Conservation (phyloP, 2,797 vertebrate genomes). For the Xiphorhynchus erythropygius region DNA sequence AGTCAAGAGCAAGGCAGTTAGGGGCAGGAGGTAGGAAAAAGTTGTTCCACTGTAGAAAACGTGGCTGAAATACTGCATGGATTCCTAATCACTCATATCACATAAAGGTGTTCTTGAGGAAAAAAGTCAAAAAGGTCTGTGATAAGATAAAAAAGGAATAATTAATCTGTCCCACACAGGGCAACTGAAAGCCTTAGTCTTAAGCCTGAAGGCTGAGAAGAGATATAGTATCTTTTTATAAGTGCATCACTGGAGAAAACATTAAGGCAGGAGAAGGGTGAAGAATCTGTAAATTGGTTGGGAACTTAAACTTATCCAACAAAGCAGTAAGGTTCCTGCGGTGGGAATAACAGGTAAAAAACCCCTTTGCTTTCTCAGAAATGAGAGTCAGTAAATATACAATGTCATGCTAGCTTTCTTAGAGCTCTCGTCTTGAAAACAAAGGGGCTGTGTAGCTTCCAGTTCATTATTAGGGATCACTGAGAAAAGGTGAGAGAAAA, state of each 20-base stretch:
- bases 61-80: neutral
- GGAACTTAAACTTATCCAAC: neutral
- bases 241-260: neutral
- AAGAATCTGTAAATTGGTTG: neutral
- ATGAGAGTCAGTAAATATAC: neutral
- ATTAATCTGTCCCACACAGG: neutral
- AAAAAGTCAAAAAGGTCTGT: neutral
- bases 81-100: neutral
- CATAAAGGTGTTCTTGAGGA: neutral
- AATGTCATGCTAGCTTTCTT: neutral
- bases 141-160: conserved; percentile 31
- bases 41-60: neutral
- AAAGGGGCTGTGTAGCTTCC: neutral
- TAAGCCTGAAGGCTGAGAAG: conserved; percentile 17
- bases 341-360: neutral
- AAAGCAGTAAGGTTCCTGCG: neutral
- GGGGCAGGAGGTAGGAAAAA: neutral
- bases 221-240: conserved; percentile 4
- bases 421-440: neutral
- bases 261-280: neutral
- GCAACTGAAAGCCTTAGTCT: neutral
- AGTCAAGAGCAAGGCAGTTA: neutral
- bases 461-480: neutral
- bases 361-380: neutral
- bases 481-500: neutral